Evolutionary conservation across 1,140 invertebrate species (phyloP).

Genomic region (Zaprionus kolodkinae): DNA sequence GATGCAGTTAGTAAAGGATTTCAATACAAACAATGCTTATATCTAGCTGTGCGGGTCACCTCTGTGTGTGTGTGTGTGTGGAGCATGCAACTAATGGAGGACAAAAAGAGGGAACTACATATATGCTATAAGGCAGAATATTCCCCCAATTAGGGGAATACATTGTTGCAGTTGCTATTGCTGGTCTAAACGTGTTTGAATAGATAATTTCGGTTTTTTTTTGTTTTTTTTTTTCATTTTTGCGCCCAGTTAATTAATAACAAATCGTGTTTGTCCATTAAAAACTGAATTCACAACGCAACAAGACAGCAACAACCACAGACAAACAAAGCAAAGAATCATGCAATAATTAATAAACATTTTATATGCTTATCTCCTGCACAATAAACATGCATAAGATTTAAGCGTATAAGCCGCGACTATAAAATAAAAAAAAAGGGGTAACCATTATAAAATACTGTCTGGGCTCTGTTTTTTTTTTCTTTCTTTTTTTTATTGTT

Average conservation of each 20-base stretch:
- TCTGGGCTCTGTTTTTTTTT: conserved; percentile 11
- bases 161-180: conserved; percentile 34
- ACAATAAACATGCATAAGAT: conserved; percentile 48
- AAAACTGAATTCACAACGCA: conserved; percentile 33
- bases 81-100: conserved; percentile 63
- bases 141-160: background rate
- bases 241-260: conserved; percentile 64
- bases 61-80: conserved; percentile 23
- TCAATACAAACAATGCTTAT: background rate
- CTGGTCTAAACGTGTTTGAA: conserved; percentile 41
- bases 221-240: conserved; percentile 13
- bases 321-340: conserved; percentile 32
- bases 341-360: conserved; percentile 56
- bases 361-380: conserved; percentile 47
- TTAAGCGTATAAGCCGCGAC: conserved; percentile 22
- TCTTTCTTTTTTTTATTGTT: no score
- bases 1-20: conserved; percentile 27
- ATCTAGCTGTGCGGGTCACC: conserved; percentile 4
- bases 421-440: conserved; percentile 32
- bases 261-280: conserved; percentile 53
- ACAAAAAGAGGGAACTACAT: background rate
- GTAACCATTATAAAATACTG: conserved; percentile 4
- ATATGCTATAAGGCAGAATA: conserved; percentile 42
- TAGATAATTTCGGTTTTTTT: conserved; percentile 25
- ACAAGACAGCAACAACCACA: conserved; percentile 27